A percentile compares a stretch with the other conserved stretches of the same genome.
Conservation (phyloP, 2,888 invertebrate genomes). For the Notodonta ziczac region DNA sequence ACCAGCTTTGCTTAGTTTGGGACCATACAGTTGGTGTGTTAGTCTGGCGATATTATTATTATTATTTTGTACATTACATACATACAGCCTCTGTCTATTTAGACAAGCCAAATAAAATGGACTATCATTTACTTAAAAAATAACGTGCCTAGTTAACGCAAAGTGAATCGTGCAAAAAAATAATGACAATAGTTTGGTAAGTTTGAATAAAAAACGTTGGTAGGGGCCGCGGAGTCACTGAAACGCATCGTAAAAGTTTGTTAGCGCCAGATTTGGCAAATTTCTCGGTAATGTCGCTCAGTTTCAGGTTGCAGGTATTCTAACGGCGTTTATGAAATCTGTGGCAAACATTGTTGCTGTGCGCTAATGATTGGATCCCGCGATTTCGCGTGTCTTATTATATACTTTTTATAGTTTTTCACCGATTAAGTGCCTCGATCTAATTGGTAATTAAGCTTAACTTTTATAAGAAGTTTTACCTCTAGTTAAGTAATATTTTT, state of each 20-base stretch:
- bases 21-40: too few species aligned
- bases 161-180: slow-evolving; percentile 2
- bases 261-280: slow-evolving; percentile 35
- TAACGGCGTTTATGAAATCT: slow-evolving; percentile 26
- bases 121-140: slow-evolving; percentile 8
- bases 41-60: too few species aligned
- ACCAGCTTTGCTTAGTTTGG: too few species aligned
- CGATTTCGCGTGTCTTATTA: slow-evolving; percentile 1
- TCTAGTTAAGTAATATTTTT: too few species aligned
- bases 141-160: slow-evolving; percentile 12
- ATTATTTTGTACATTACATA: background rate
- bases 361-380: background rate
- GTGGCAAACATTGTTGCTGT: slow-evolving; percentile 6
- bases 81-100: background rate
- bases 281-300: slow-evolving; percentile 28
- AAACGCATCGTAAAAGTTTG: slow-evolving; percentile 43
- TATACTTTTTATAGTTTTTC: background rate
- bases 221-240: slow-evolving; percentile 33
- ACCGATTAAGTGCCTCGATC: background rate
- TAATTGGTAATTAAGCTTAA: background rate
- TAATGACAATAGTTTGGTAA: slow-evolving; percentile 7
- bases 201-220: slow-evolving; percentile 11
- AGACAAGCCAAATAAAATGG: background rate
- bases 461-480: too few species aligned
- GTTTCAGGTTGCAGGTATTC: slow-evolving; percentile 24